A percentile compares a stretch with the other conserved stretches of the same genome.
Conservation (phyloP, 1,140 invertebrate genomes). For the Idris sp. region DNA sequence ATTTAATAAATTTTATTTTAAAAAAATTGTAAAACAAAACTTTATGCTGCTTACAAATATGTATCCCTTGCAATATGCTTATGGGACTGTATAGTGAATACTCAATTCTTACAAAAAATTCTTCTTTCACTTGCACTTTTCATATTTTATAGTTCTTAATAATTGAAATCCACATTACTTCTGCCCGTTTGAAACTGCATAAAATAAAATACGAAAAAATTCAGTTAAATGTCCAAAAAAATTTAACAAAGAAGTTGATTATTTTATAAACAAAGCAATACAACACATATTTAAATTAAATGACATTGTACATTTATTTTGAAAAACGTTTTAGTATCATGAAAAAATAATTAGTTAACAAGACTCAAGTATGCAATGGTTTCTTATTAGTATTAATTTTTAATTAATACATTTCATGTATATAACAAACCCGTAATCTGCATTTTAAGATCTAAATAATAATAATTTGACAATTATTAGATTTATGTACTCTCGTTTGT, state of each 20-base stretch:
- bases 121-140: too few relatives aligned
- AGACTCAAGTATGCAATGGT: conserved; percentile 21
- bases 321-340: conserved; percentile 16
- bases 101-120: too few relatives aligned
- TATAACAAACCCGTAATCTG: neutral
- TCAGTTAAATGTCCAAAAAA: conserved; percentile 36
- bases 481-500: too few relatives aligned
- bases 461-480: too few relatives aligned
- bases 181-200: conserved; percentile 37
- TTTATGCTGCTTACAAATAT: too few relatives aligned
- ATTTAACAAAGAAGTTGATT: conserved; percentile 31
- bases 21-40: too few relatives aligned
- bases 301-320: conserved; percentile 28
- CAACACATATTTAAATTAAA: conserved; percentile 15
- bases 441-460: too few relatives aligned
- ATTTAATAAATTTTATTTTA: too few relatives aligned
- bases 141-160: neutral
- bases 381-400: conserved; percentile 26
- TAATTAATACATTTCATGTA: too few relatives aligned
- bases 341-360: conserved; percentile 29
- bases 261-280: conserved; percentile 21
- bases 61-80: too few relatives aligned
- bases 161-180: conserved; percentile 22
- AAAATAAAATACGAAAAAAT: conserved; percentile 24
- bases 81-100: neutral